A percentile compares a stretch with the other conserved stretches of the same genome.
Conservation (phyloP, 2,113 vertebrate genomes). For the Atractosteus spatula region DNA sequence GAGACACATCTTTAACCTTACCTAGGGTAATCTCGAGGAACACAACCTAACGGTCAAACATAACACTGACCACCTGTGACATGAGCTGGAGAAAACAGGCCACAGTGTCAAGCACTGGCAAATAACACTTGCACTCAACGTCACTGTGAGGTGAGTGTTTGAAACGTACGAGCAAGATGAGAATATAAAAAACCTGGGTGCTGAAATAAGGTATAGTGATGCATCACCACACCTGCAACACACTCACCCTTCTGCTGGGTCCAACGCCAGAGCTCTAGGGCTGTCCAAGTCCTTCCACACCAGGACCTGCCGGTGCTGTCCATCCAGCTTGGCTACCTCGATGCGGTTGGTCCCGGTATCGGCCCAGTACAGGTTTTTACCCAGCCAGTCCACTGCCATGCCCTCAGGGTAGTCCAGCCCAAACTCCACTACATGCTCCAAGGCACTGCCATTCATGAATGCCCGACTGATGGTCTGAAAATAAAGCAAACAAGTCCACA, state of each 20-base stretch:
- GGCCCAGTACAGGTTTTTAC: conserved; percentile 96
- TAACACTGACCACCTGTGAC: too few relatives aligned
- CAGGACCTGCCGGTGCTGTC: conserved; percentile 89
- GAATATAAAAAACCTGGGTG: too few relatives aligned
- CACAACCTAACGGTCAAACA: too few relatives aligned
- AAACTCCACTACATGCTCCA: conserved; percentile 93
- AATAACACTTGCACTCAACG: too few relatives aligned
- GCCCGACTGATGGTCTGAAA: conserved; percentile 93
- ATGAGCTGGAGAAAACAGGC: too few relatives aligned
- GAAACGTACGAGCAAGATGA: too few relatives aligned
- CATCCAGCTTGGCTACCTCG: conserved; percentile 91
- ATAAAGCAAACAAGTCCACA: conserved; percentile 9
- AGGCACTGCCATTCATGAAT: conserved; percentile 92
- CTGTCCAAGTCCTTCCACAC: conserved; percentile 97
- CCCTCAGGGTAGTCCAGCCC: conserved; percentile 94
- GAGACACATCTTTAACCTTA: too few relatives aligned
- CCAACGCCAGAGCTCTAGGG: conserved; percentile 84
- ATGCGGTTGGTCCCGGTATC: conserved; percentile 95
- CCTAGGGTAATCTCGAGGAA: too few relatives aligned
- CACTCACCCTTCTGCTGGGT: conserved; percentile 87
- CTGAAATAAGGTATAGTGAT: too few relatives aligned
- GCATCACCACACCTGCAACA: too few relatives aligned
- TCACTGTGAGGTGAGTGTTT: too few relatives aligned
- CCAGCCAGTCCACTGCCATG: conserved; percentile 97
- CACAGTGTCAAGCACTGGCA: too few relatives aligned